Conservation (phyloP, 2,888 invertebrate species). For the Caenorhabditis sp. region DNA sequence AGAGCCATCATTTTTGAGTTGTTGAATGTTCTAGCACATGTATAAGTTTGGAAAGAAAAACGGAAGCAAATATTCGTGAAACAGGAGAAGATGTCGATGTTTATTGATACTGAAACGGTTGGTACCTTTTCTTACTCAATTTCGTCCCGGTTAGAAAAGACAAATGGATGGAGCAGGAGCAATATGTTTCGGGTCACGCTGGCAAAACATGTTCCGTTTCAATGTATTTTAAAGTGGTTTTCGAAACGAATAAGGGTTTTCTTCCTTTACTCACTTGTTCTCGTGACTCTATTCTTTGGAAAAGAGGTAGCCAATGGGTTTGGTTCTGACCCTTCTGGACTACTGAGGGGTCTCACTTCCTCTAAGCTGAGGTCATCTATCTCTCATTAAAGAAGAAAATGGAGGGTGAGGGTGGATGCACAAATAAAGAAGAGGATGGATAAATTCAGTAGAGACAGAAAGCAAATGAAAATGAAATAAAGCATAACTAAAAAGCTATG, state of each 20-base stretch:
- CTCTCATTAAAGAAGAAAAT: slow-evolving; percentile 57
- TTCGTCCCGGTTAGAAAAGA: slow-evolving; percentile 8
- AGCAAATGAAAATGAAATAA: slow-evolving; percentile 6
- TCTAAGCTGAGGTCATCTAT: not conserved
- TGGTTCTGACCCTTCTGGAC: not conserved
- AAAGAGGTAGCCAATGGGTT: not conserved
- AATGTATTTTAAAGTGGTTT: slow-evolving; percentile 59
- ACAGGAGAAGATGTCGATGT: slow-evolving; percentile 16
- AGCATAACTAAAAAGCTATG: slow-evolving; percentile 50
- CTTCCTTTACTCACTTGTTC: not conserved
- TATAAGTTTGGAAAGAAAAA: slow-evolving; percentile 10
- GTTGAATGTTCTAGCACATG: slow-evolving; percentile 34
- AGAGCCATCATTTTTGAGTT: slow-evolving; percentile 18
- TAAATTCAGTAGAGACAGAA: slow-evolving; percentile 27
- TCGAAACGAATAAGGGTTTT: slow-evolving; percentile 31
- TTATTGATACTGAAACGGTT: not conserved
- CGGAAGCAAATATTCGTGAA: slow-evolving; percentile 32
- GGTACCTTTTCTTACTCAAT: slow-evolving; percentile 1
- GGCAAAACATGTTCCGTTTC: slow-evolving; percentile 44
- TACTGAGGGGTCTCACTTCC: not conserved
- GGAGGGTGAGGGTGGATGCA: slow-evolving; percentile 57
- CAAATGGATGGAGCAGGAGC: not conserved
- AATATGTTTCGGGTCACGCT: slow-evolving; percentile 38
- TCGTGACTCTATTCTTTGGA: not conserved
- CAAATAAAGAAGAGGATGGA: slow-evolving; percentile 47